Evolutionary conservation across 1,140 invertebrate species (phyloP).

Genomic region (Cydia fagiglandana): DNA sequence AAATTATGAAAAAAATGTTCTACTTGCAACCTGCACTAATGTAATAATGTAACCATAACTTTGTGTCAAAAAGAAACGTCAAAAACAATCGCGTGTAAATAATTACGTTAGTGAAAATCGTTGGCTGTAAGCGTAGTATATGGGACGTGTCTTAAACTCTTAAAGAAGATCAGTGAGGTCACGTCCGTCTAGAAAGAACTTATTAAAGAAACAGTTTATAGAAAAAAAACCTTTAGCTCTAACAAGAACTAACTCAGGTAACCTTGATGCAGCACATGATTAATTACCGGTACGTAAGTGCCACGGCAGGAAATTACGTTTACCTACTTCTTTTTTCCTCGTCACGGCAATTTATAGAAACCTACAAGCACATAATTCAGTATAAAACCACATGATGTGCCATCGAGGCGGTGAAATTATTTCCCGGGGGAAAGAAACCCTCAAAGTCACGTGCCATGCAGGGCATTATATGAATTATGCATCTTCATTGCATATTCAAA

Average conservation of each 20-base stretch:
- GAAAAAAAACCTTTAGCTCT: not conserved
- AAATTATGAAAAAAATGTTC: too few relatives aligned
- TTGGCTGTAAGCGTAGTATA: too few relatives aligned
- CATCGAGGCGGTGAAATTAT: slow-evolving; percentile 27
- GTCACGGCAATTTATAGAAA: not conserved
- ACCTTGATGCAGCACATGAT: slow-evolving; percentile 14
- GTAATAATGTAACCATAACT: too few relatives aligned
- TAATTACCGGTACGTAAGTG: not conserved
- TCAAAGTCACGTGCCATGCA: slow-evolving; percentile 26
- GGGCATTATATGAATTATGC: slow-evolving; percentile 48
- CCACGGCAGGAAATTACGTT: slow-evolving; percentile 7
- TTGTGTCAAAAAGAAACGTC: too few relatives aligned
- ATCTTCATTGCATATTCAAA: slow-evolving; percentile 44
- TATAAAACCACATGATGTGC: slow-evolving; percentile 11
- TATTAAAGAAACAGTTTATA: not conserved
- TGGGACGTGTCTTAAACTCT: too few relatives aligned
- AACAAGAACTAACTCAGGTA: slow-evolving; percentile 15
- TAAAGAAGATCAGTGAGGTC: not conserved
- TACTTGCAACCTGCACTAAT: too few relatives aligned
- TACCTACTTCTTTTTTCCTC: not conserved
- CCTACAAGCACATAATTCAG: not conserved
- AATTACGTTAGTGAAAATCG: too few relatives aligned
- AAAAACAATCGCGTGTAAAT: too few relatives aligned
- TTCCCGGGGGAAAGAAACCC: slow-evolving; percentile 26
- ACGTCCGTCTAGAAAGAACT: not conserved